Evolutionary conservation across 35 echinoderm and acorn worm species (phyloP).

Genomic region (Strongylocentrotus purpuratus): DNA sequence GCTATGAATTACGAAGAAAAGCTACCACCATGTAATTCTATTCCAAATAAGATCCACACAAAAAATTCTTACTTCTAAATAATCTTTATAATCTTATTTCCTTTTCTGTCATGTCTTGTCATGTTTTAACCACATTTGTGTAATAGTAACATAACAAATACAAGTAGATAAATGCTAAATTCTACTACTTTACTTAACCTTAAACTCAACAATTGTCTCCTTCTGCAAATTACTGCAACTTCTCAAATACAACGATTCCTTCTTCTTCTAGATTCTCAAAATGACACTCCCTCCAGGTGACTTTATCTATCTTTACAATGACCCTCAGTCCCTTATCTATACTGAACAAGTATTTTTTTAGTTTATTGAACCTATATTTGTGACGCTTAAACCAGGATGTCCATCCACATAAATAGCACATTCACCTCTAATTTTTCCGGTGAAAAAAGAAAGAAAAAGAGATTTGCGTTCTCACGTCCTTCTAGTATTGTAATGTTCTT

Average conservation of each 20-base stretch:
- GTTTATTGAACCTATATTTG: neutral
- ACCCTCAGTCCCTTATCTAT: neutral
- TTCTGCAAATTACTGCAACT: neutral
- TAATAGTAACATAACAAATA: neutral
- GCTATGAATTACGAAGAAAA: neutral
- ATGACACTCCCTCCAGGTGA: no score
- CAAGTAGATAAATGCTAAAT: neutral
- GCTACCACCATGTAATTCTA: neutral
- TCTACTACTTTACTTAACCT: neutral
- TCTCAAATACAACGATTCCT: no score
- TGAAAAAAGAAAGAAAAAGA: no score
- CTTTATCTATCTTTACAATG: neutral
- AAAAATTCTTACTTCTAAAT: neutral
- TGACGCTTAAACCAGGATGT: neutral
- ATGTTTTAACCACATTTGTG: no score
- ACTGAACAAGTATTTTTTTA: neutral
- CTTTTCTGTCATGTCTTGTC: neutral
- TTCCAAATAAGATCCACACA: neutral
- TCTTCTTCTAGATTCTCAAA: no score
- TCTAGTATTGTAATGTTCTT: neutral
- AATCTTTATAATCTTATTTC: neutral
- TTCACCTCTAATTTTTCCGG: neutral
- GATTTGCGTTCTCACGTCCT: neutral
- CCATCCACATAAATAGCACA: neutral
- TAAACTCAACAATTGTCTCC: neutral